Conservation (phyloP, 2,888 invertebrate genomes). For the Microdon myrmicae region DNA sequence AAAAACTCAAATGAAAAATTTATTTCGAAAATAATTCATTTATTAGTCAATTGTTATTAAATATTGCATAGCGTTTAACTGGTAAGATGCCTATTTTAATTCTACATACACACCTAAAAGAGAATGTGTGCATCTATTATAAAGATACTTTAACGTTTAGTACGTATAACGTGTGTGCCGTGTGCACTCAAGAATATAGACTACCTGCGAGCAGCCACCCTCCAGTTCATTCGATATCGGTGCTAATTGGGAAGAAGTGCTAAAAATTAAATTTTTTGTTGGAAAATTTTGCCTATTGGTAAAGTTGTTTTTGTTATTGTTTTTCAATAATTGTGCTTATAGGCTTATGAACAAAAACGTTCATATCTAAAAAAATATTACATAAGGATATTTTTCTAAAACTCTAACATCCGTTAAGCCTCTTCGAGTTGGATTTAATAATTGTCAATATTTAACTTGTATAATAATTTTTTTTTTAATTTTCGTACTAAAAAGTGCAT, state of each 20-base stretch:
- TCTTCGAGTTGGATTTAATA: too few relatives aligned
- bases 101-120: conserved; percentile 27
- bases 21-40: too few relatives aligned
- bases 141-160: conserved; percentile 57
- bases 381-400: neutral
- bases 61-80: conserved; percentile 32
- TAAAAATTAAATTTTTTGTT: conserved; percentile 51
- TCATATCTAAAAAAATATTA: conserved; percentile 3
- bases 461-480: too few relatives aligned
- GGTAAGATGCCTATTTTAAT: conserved; percentile 37
- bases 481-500: too few relatives aligned
- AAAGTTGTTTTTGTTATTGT: conserved; percentile 6
- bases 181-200: conserved; percentile 73
- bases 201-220: conserved; percentile 69
- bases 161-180: conserved; percentile 68
- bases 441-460: too few relatives aligned
- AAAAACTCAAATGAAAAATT: too few relatives aligned
- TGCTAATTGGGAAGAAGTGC: conserved; percentile 71
- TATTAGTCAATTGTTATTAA: conserved; percentile 32
- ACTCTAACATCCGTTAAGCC: conserved; percentile 1
- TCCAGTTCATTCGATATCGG: conserved; percentile 72
- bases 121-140: conserved; percentile 48
- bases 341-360: neutral
- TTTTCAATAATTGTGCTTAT: conserved; percentile 15
- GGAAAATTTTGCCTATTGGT: conserved; percentile 39